Base-by-base conservation (phyloP, 2,888 invertebrate species). In the Abrostola triplasia region DNA sequence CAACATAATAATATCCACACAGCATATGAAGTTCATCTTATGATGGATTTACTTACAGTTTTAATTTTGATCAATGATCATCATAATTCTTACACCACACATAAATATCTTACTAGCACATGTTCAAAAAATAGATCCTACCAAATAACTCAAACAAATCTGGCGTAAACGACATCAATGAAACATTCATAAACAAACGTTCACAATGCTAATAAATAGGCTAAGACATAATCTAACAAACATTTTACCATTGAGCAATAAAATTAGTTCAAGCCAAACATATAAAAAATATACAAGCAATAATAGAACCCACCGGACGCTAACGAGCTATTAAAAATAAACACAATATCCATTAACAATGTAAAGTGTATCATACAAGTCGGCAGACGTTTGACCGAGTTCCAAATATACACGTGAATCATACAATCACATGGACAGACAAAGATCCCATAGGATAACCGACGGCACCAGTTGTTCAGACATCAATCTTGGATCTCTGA, bases 401-500 rank as follows among this genome's bases (percentile, higher is more conserved):
- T 89, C 80, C 78, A 81, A 84, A 88, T 86, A 83, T 85, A 88
- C 76, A 65, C 70, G 75, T 86, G 90, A 88, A 74, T 88, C 84
- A 88, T 71, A 59, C 71, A 55, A 79, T 80, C 76, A 72, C 79
- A 77, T 80, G 73, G 81, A 75, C 77, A 67, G 70, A 87, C 84
- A 86, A 85, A 80, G 84, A 74, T 74, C 78, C 81, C 24, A 24
- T 24, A 24, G 4, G 76, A 68, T 78, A 81, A 77, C 71, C 76
- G 71, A 66, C 74, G 58, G 63, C 64, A 71, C 54, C 87, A 89
- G 88, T 88, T 88, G 87, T 84, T 84, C 70, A 68, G 54, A 64
- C 84, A 82, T 88, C 86, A 84, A 86, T 89, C 83, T 65, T 64
- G 67, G 12, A 62, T 71, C 72, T 73, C 78, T 72, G 86, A 84